A percentile compares a stretch with the other conserved stretches of the same genome.
These are phyloP conservation scores for Epinotia demarniana DNA, from an alignment of 2,888 invertebrate genomes.

Conservation along the genomic window DNA sequence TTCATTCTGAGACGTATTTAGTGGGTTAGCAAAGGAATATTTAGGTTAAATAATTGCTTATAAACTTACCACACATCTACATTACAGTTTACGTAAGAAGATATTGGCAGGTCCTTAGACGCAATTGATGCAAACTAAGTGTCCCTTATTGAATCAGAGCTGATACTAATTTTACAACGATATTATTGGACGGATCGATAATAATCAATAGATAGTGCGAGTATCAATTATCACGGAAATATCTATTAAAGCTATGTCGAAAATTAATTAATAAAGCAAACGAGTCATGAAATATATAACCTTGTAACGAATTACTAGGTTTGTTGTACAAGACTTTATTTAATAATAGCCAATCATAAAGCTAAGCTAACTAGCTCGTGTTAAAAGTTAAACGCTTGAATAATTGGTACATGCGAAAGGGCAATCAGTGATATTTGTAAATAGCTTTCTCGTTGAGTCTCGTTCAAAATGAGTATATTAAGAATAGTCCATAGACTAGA, in stretches of 20 bases:
- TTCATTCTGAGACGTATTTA: not conserved
- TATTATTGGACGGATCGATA: constrained; percentile 25
- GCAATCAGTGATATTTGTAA: too few relatives aligned
- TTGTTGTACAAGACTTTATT: not conserved
- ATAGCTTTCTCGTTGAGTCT: too few relatives aligned
- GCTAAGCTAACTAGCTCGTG: not conserved
- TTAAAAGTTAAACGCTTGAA: too few relatives aligned
- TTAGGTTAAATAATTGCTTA: not conserved
- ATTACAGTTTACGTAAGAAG: not conserved
- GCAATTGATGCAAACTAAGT: not conserved
- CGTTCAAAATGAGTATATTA: too few relatives aligned
- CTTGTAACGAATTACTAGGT: not conserved
- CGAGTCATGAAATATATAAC: not conserved
- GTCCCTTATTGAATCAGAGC: constrained; percentile 15
- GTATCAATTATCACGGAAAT: constrained; percentile 28
- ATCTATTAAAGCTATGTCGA: constrained; percentile 17
- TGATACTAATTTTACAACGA: constrained; percentile 38
- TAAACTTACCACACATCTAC: constrained; percentile 8
- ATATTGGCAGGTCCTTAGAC: not conserved
- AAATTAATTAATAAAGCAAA: constrained; percentile 14
- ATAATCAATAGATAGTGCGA: constrained; percentile 29
- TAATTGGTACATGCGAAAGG: too few relatives aligned
- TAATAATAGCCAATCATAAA: not conserved
- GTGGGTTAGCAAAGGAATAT: not conserved
- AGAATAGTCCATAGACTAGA: too few relatives aligned